phyloP scores from a whole-genome alignment of 2,888 invertebrate species.

The Lutraria lutraria region DNA sequence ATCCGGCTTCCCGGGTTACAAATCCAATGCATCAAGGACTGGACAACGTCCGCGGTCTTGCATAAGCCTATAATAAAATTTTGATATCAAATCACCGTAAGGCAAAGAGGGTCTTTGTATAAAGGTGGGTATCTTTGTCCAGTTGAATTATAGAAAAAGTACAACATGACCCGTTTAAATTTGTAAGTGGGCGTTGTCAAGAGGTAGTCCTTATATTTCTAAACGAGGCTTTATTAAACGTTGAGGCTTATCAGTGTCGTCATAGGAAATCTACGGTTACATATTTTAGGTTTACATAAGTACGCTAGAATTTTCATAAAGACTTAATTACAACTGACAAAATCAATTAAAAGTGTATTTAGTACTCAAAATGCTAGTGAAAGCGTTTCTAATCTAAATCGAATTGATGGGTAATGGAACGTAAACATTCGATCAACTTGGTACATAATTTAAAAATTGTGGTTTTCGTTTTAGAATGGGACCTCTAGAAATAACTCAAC shows the following conservation, averaged over 20 bases:
- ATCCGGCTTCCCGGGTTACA: no score
- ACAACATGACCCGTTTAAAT: no score
- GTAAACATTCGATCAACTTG: neutral
- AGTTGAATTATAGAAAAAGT: no score
- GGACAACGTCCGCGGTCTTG: no score
- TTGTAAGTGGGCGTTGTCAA: neutral
- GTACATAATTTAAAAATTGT: neutral
- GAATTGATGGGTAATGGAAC: slow-evolving; percentile 8
- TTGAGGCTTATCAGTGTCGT: neutral
- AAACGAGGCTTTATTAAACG: neutral
- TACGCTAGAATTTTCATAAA: neutral
- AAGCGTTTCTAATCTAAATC: neutral
- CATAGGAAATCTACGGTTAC: neutral
- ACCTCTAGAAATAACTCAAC: slow-evolving; percentile 6
- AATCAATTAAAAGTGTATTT: neutral
- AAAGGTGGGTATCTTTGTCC: no score
- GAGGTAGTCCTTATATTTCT: neutral
- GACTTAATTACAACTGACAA: slow-evolving; percentile 12
- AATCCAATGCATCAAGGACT: no score
- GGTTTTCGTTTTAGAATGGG: neutral
- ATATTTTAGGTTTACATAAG: neutral
- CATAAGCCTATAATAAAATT: no score
- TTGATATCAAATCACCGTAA: no score
- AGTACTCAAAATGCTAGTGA: neutral
- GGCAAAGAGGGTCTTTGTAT: no score